phyloP scores from a whole-genome alignment of 30 jellyfish, hydroid and myxozoan genomes.

The Pseudorhiza aurosa region DNA sequence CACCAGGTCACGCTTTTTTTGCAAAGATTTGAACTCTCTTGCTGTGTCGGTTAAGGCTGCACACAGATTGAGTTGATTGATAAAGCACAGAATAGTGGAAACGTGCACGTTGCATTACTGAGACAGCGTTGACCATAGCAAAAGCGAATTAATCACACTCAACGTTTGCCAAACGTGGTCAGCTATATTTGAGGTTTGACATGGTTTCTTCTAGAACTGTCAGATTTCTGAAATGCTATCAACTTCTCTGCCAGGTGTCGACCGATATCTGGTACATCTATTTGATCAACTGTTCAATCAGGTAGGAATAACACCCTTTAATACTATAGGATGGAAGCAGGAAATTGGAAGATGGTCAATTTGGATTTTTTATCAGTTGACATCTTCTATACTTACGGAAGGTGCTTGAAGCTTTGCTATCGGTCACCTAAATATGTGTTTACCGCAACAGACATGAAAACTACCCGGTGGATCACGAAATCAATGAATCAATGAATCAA shows the following conservation, averaged over 20 bases:
- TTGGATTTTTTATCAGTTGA: too few species aligned
- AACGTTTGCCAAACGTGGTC: neutral
- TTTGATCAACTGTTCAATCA: neutral
- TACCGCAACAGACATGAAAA: too few species aligned
- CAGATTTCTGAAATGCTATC: neutral
- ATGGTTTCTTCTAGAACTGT: neutral
- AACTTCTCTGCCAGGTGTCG: neutral
- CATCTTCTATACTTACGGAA: too few species aligned
- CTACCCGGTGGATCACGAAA: too few species aligned
- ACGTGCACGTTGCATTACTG: neutral
- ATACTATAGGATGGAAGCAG: too few species aligned
- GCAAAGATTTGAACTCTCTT: conserved; percentile 9
- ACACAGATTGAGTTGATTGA: conserved; percentile 12
- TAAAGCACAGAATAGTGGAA: neutral
- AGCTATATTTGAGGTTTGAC: neutral
- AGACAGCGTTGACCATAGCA: neutral
- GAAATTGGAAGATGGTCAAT: too few species aligned
- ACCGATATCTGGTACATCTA: neutral
- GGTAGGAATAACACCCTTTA: too few species aligned
- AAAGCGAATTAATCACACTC: neutral
- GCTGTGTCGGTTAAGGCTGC: conserved; percentile 25
- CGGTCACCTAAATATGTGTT: too few species aligned
- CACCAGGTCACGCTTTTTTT: conserved; percentile 32
- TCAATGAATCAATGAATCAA: too few species aligned
- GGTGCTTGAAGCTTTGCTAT: too few species aligned